Evolutionary conservation across 2,797 vertebrate genomes (phyloP).

Genomic region (Alfaro cultratus): DNA sequence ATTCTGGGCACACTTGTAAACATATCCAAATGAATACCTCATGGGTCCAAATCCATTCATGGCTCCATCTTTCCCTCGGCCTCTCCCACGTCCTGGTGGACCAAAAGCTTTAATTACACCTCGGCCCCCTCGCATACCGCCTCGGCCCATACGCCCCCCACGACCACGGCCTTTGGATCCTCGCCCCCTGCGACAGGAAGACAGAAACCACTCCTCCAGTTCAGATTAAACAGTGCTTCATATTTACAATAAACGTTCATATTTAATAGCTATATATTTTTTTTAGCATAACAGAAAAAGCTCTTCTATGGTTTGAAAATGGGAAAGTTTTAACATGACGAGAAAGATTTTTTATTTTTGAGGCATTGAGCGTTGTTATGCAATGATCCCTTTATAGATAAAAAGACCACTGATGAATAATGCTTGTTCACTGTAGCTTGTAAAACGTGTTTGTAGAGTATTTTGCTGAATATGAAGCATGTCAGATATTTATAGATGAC

Average conservation of each 20-base stretch:
- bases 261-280: background rate
- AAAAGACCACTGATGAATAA: background rate
- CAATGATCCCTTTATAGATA: background rate
- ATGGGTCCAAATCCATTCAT: slow-evolving; percentile 78
- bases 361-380: background rate
- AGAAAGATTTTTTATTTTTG: background rate
- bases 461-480: background rate
- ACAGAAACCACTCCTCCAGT: background rate
- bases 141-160: slow-evolving; percentile 65
- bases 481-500: background rate
- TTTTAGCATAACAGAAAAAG: background rate
- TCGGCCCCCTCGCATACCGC: slow-evolving; percentile 66
- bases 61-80: slow-evolving; percentile 61
- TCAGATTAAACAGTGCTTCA: background rate
- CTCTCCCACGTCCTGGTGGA: slow-evolving; percentile 69
- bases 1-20: background rate
- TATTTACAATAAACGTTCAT: background rate
- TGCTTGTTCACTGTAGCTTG: background rate
- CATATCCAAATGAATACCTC: slow-evolving; percentile 58
- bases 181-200: slow-evolving; percentile 61
- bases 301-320: background rate
- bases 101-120: slow-evolving; percentile 78
- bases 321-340: background rate
- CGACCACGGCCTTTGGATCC: slow-evolving; percentile 64
- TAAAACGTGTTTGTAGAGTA: background rate